Conservation (phyloP, 2,888 invertebrate species). For the Yponomeuta sedellus region DNA sequence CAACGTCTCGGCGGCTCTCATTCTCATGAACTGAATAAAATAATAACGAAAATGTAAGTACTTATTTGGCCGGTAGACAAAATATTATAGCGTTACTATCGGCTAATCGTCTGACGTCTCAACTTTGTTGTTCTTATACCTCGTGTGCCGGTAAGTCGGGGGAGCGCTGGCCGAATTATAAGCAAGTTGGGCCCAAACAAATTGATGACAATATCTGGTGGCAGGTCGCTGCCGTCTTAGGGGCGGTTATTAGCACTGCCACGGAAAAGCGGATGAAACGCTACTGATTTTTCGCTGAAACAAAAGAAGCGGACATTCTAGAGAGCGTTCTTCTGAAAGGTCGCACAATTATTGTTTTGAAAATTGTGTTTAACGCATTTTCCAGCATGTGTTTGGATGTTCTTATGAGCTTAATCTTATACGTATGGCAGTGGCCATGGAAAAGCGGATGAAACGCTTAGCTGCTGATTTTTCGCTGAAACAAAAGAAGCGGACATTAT, state of each 20-base stretch:
- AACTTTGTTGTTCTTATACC: slow-evolving; percentile 70
- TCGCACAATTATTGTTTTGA: no score
- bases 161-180: slow-evolving; percentile 56
- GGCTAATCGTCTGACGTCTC: slow-evolving; percentile 65
- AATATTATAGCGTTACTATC: slow-evolving; percentile 54
- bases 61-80: slow-evolving; percentile 42
- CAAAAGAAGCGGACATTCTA: neutral
- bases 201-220: slow-evolving; percentile 70
- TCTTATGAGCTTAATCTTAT: no score
- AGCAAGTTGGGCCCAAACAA: slow-evolving; percentile 60
- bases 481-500: neutral
- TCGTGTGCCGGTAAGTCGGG: slow-evolving; percentile 61
- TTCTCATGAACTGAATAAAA: neutral
- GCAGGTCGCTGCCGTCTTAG: slow-evolving; percentile 56
- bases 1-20: slow-evolving; percentile 13
- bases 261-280: slow-evolving; percentile 31
- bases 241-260: slow-evolving; percentile 51
- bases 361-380: no score
- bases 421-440: no score
- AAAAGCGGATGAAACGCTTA: slow-evolving; percentile 30
- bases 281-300: neutral
- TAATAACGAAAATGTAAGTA: neutral
- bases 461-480: neutral
- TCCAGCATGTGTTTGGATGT: no score
- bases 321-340: no score